phyloP scores from a whole-genome alignment of 1,140 invertebrate genomes.

The Planococcus citri region DNA sequence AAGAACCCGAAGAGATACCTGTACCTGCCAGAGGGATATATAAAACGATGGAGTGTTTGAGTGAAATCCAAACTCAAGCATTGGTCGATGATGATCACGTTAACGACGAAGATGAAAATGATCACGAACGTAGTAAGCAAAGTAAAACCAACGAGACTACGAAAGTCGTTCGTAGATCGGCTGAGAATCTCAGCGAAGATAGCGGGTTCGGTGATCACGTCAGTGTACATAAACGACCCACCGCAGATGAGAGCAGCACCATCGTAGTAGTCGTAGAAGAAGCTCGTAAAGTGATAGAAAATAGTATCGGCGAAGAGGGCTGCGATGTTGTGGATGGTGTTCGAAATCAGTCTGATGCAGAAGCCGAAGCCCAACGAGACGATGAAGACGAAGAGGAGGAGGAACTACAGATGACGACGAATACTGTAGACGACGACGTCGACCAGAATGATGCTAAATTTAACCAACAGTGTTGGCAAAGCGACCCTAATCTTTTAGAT shows the following conservation, averaged over 20 bases:
- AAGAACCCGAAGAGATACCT: constrained; percentile 22
- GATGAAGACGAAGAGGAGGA: neutral
- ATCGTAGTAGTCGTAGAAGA: constrained; percentile 22
- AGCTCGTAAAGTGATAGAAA: constrained; percentile 21
- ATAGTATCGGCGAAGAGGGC: constrained; percentile 21
- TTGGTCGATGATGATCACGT: constrained; percentile 29
- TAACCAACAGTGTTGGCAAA: constrained; percentile 29
- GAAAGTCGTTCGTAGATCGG: constrained; percentile 43
- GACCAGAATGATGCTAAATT: constrained; percentile 30
- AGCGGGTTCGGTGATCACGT: constrained; percentile 55
- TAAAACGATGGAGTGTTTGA: constrained; percentile 31
- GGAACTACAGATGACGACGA: neutral
- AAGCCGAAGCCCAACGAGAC: neutral
- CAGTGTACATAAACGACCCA: no score
- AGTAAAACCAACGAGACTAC: neutral
- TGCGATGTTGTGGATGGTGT: constrained; percentile 4
- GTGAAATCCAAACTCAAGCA: no score
- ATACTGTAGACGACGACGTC: constrained; percentile 16
- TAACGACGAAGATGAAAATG: constrained; percentile 22
- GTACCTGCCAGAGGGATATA: constrained; percentile 26
- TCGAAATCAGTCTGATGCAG: no score
- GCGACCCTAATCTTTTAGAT: constrained; percentile 29
- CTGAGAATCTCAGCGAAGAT: constrained; percentile 59
- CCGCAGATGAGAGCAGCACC: neutral
- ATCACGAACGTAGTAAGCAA: constrained; percentile 25